Evolutionary conservation across 1,140 invertebrate genomes (phyloP), one percentile per base, ranked within the genome.

Genomic region (Harpegnathos saltator): DNA sequence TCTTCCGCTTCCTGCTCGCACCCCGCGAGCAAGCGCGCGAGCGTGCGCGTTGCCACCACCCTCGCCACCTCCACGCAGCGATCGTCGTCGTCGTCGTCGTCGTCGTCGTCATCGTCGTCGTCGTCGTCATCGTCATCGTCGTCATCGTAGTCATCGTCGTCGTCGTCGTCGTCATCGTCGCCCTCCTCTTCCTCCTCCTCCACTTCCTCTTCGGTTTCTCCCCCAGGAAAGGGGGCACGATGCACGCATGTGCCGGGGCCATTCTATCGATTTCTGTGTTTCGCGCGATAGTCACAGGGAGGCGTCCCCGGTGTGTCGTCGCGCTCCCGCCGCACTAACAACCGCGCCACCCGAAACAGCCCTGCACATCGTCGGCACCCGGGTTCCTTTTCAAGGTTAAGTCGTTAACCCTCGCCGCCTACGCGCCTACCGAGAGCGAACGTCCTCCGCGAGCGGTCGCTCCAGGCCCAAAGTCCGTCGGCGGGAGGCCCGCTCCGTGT

Each of bases 381-480:
- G 85, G 91, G 93, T 89, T 75, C 85, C 84, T 90, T 93, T 93
- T 93, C 93, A 94, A 94, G 93, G 93, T 94, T 93, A 94, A 93
- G 91, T 48, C 74, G 59, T 77, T 77, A 68, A 72, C 66, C 52
- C 38, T 14, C 38, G 33, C 24, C 75, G 50, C 38, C 92, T 62
- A 73, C 83, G 71, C 65, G 66, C 54, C n/a, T n/a, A n/a, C n/a
- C 85, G 48, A 62, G 7, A 58, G 38, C 63, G 68, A 73, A 74
- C 72, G 52, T 62, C 52, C 17, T 62, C 52, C 17, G 19, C 14
- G 52, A 33, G 54, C 61, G 9, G 33, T 24, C 24, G 29, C 4
- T 68, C 29, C 11, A 17, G 44, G 9, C 15, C n/a, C 24, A 5
- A 65, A 58, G 0, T 52, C 38, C 9, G 38, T 7, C 15, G 0